Evolutionary conservation across 2,113 vertebrate genomes (phyloP).

Genomic region (Anhinga anhinga): DNA sequence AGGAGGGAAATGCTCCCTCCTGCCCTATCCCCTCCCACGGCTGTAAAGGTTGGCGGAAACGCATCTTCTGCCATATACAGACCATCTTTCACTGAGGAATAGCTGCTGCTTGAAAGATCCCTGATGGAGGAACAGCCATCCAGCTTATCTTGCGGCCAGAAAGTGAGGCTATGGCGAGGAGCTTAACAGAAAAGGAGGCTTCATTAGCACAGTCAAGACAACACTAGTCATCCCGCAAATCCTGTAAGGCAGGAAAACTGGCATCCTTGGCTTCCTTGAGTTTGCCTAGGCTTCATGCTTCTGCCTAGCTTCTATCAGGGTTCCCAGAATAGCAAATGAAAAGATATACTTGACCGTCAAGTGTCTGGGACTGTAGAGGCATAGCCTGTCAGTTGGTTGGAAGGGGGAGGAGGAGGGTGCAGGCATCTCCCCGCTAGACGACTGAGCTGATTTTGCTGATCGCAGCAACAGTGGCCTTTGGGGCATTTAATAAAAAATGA

Average conservation of each 20-base stretch:
- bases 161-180: not conserved
- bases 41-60: accelerated
- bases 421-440: not conserved
- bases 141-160: not conserved
- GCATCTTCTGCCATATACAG: not conserved
- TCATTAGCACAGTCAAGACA: not conserved
- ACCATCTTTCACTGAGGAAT: not conserved
- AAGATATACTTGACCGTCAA: not conserved
- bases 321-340: not conserved
- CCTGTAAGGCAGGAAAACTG: not conserved
- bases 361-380: not conserved
- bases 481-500: constrained; percentile 30
- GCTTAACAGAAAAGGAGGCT: not conserved
- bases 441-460: not conserved
- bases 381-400: not conserved
- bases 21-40: not conserved
- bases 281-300: not conserved
- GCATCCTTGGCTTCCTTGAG: not conserved
- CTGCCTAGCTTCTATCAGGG: not conserved
- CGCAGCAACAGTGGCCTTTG: not conserved
- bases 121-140: not conserved
- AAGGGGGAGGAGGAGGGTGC: accelerated
- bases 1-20: not conserved
- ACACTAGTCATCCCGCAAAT: not conserved
- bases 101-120: not conserved